Base-by-base conservation (phyloP, 2,888 invertebrate species). In the Aricia artaxerxes region DNA sequence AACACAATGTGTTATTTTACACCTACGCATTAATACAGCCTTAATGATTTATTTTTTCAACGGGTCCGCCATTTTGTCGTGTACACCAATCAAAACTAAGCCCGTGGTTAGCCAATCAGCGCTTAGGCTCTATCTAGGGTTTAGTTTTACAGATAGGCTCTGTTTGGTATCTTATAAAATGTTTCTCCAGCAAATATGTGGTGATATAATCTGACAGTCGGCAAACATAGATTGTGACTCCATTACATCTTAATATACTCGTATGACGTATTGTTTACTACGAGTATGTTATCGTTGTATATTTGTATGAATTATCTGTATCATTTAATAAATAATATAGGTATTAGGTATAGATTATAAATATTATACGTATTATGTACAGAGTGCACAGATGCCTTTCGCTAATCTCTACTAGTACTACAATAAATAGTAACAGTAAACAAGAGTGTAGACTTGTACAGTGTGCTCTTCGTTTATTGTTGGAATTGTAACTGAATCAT, bases 21-120 rank as follows among this genome's bases (percentile, higher is more conserved):
- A 35, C 69, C 49, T 31, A 49, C 75, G 44, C 44, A 75, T 75
- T 75, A 75, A 24, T 5, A 49, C 76, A 76, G 69, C 69, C 76
- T 53, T 76, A 35, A 76, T 76, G 76, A 75, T 76, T 76, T 35
- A 53, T 35, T 76, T 76, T 76, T 76, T 57, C 57, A 49, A 49
- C 49, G 24, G 9, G 75, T n/a, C 73, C 78, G 79, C 79, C 80
- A 78, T 81, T 31, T 76, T 69, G 72, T 77, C 44, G 77, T 76
- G 77, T 75, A n/a, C 49, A 75, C 87, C 87, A 87, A 87, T 87
- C 85, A 84, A 82, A 85, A 72, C 78, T 79, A 79, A 83, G 84
- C 82, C 83, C 81, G 80, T 6, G 80, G 79, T 78, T 82, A 44
- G 76, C 80, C 83, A 82, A 82, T 87, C 87, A 84, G 83, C 76